Evolutionary conservation across 2,888 invertebrate genomes (phyloP).

Genomic region (Heliconius cydno): DNA sequence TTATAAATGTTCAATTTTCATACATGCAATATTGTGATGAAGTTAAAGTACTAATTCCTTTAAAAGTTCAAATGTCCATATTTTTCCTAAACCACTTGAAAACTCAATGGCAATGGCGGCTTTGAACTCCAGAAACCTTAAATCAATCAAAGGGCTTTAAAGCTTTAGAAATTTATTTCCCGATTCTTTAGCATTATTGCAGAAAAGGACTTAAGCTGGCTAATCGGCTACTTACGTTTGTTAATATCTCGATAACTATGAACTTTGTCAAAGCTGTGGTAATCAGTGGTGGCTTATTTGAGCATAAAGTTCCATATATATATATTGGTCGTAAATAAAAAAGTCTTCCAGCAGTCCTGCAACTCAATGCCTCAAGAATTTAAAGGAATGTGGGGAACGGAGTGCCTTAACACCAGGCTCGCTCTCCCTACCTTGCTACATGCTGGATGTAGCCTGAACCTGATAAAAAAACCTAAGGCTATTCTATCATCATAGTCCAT

Average conservation of each 20-base stretch:
- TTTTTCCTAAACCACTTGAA: constrained; percentile 13
- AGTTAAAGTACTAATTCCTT: neutral
- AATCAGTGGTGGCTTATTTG: neutral
- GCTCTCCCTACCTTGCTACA: no score
- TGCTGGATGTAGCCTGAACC: no score
- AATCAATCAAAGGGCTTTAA: constrained; percentile 20
- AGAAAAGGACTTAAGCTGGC: neutral
- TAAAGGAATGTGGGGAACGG: no score
- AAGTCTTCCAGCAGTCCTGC: no score
- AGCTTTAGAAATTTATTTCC: constrained; percentile 11
- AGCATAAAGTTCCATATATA: neutral
- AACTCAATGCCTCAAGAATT: no score
- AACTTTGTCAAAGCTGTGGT: neutral
- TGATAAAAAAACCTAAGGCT: neutral
- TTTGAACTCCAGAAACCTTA: constrained; percentile 8
- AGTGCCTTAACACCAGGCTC: no score
- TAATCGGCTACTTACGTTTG: neutral
- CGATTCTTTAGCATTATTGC: neutral
- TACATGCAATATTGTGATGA: no score
- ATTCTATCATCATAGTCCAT: neutral
- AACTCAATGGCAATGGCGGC: neutral
- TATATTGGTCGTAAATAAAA: no score
- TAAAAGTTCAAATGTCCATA: neutral
- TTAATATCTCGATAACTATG: neutral
- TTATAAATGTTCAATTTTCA: neutral